Evolutionary conservation across 2,797 vertebrate species (phyloP).

Genomic region (Caiman crocodilus): DNA sequence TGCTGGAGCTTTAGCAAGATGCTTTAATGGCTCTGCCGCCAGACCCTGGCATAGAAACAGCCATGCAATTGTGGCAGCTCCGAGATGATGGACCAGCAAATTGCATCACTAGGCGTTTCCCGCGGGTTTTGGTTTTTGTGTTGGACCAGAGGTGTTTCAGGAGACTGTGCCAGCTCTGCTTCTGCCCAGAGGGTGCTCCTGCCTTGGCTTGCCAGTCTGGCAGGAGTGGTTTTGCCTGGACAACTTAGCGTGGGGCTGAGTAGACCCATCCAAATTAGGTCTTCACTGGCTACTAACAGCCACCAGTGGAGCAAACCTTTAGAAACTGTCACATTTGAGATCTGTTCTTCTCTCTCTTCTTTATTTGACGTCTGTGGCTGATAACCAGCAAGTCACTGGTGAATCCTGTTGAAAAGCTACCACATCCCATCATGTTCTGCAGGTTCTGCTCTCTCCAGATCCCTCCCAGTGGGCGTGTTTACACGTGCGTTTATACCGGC

Average conservation of each 20-base stretch:
- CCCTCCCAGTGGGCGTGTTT: background rate
- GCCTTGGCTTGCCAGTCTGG: background rate
- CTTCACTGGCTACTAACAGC: background rate
- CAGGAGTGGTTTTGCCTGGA: accelerated
- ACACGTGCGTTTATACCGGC: too few relatives aligned
- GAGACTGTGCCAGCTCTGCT: background rate
- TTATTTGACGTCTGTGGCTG: accelerated
- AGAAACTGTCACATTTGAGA: background rate
- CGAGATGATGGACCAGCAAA: background rate
- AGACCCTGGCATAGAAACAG: background rate
- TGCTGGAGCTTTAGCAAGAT: accelerated
- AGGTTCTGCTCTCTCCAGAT: background rate
- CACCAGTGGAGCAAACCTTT: background rate
- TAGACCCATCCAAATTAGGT: background rate
- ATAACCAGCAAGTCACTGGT: background rate
- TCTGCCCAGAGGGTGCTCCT: background rate
- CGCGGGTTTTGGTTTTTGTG: background rate
- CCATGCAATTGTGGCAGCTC: accelerated
- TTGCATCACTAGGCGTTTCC: background rate
- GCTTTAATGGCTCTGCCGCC: background rate
- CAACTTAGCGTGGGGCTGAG: background rate
- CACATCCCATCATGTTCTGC: background rate
- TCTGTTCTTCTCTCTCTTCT: background rate
- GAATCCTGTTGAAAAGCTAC: background rate
- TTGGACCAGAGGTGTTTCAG: background rate